A percentile compares a stretch with the other conserved stretches of the same genome.
Evolutionary conservation across 2,113 vertebrate species (phyloP).

Genomic region (Myrmecobius fasciatus): DNA sequence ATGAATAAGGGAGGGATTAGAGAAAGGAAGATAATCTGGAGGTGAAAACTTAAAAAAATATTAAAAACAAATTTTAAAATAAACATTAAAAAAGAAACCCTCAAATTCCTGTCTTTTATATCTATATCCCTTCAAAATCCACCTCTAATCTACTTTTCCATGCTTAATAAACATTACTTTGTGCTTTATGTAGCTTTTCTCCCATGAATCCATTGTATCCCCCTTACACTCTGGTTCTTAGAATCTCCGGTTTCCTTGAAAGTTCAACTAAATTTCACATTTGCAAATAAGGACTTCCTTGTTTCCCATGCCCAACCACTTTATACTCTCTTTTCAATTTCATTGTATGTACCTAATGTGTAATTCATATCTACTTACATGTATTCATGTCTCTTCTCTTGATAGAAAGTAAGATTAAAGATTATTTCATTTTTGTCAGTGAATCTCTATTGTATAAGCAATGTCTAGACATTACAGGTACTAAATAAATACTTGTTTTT

Average conservation of each 20-base stretch:
- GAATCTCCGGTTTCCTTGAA: neutral
- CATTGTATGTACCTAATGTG: neutral
- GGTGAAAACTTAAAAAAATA: neutral
- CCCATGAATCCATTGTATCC: neutral
- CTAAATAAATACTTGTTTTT: neutral
- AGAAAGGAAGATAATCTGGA: neutral
- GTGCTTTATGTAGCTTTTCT: neutral
- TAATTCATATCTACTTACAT: neutral
- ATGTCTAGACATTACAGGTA: neutral
- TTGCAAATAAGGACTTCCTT: neutral
- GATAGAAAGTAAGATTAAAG: neutral
- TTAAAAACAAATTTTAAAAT: neutral
- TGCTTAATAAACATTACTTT: neutral
- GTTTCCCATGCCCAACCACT: neutral
- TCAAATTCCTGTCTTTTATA: neutral
- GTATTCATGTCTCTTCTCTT: neutral
- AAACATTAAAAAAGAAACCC: neutral
- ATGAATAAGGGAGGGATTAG: neutral
- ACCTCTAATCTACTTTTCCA: neutral
- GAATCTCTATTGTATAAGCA: neutral
- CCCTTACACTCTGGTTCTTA: neutral
- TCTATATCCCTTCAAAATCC: neutral
- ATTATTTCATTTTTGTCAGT: neutral
- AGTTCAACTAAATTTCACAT: neutral
- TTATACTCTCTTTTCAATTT: neutral